Evolutionary conservation across 1,140 invertebrate species (phyloP), one percentile per base, ranked within the genome.

Genomic region (Drusus annulatus): DNA sequence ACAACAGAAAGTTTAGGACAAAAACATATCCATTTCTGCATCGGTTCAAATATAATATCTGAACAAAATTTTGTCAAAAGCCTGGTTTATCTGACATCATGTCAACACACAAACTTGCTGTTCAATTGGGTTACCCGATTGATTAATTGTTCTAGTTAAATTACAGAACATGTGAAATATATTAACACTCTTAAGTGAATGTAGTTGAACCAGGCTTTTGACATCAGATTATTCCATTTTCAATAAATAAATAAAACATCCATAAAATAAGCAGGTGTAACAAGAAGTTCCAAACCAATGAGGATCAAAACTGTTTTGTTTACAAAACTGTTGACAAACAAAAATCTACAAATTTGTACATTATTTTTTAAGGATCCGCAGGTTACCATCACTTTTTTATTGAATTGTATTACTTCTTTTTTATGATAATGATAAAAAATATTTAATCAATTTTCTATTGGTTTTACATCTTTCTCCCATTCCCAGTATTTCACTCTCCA

Each of bases 1-100:
- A 83, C 85, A 84, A 60, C 87, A 88, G 77, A 86, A 86, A 79
- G 73, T 65, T 28, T 74, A 74, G 51, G 0, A n/a, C 19, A 31
- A 16, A 28, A 36, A 60, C 36, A 75, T 28, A n/a, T 54, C 28
- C 21, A 58, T 58, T 56, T 65, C 62, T 65, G 62, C 62, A 3
- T 31, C 25, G 28, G 21, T 65, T 60, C 56, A 60, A 60, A 60
- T 60, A 60, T 60, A 23, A 60, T 23, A 60, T 60, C 56, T 21
- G 56, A 23, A 23, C n/a, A 23, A 13, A 23, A 60, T 23, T 45
- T 45, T 45, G 36, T 45, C 36, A 45, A 45, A 45, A 45, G 36
- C 36, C 36, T 45, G 36, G 10, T 45, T 45, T 45, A 45, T 45
- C 31, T 36, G 31, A 8, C 31, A 7, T 36, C 31, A 28, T 28